These are phyloP conservation scores for Gavialis gangeticus DNA, from an alignment of 2,113 vertebrate species.

Conservation along the genomic window DNA sequence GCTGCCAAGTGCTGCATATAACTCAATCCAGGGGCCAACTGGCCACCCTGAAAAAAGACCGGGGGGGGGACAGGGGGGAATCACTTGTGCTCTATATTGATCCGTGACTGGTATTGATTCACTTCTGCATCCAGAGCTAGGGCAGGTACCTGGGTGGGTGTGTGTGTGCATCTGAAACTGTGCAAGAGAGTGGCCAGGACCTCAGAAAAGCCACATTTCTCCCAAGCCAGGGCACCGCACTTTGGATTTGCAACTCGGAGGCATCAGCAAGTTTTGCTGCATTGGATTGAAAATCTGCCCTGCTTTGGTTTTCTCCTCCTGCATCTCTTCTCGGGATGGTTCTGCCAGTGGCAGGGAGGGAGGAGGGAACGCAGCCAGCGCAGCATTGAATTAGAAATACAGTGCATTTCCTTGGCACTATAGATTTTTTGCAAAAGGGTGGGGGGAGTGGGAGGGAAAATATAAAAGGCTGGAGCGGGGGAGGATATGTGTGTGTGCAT, in stretches of 20 bases:
- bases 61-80: no score
- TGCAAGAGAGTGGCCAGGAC: background rate
- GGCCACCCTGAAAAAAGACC: background rate
- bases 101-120: background rate
- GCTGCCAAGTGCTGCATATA: background rate
- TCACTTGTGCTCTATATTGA: background rate
- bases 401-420: background rate
- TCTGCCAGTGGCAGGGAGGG: conserved; percentile 42
- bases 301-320: conserved; percentile 22
- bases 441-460: background rate
- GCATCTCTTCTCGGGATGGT: background rate
- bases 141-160: background rate
- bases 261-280: background rate
- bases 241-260: background rate
- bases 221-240: accelerated
- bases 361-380: conserved; percentile 56
- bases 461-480: background rate
- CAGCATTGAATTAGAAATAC: background rate
- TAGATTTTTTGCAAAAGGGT: conserved; percentile 27
- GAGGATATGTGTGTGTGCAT: background rate
- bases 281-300: background rate
- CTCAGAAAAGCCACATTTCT: background rate
- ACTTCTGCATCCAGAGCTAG: background rate
- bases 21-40: background rate
- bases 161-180: background rate